Conservation (phyloP, 2,888 invertebrate genomes). For the Noctua pronuba region DNA sequence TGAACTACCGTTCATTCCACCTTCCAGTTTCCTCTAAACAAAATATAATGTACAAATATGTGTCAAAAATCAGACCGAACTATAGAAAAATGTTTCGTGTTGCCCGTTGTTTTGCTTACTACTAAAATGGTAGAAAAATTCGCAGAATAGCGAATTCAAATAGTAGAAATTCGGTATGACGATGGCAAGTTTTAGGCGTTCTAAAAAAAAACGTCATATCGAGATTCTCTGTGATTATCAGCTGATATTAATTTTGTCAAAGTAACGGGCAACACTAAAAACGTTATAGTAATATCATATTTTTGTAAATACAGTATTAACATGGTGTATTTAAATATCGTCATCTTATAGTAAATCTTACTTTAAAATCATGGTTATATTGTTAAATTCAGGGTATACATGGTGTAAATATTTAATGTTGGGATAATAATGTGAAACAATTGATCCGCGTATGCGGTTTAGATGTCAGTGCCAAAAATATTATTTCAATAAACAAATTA, state of each 20-base stretch:
- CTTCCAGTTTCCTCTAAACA: conserved; percentile 65
- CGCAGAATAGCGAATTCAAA: conserved; percentile 17
- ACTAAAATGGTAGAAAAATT: conserved; percentile 43
- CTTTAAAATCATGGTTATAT: conserved; percentile 76
- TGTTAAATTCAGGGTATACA: conserved; percentile 77
- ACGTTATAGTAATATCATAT: conserved; percentile 74
- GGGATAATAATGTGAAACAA: conserved; percentile 55
- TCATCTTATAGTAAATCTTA: conserved; percentile 72
- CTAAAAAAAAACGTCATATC: conserved; percentile 14
- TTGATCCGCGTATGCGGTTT: conserved; percentile 55
- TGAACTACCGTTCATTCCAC: conserved; percentile 52
- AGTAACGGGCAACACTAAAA: conserved; percentile 68
- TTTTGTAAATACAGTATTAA: conserved; percentile 85
- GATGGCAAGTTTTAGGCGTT: neutral
- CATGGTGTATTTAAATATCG: conserved; percentile 75
- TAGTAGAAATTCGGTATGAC: conserved; percentile 19
- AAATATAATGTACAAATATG: conserved; percentile 83
- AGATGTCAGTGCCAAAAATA: conserved; percentile 67
- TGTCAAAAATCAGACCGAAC: conserved; percentile 79
- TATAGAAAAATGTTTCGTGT: conserved; percentile 59
- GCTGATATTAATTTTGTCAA: conserved; percentile 57
- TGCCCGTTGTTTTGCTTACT: conserved; percentile 52
- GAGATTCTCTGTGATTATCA: conserved; percentile 18
- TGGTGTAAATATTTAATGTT: conserved; percentile 68
- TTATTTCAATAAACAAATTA: conserved; percentile 56